Conservation (phyloP, 1,140 invertebrate species). For the Lithobius niger region DNA sequence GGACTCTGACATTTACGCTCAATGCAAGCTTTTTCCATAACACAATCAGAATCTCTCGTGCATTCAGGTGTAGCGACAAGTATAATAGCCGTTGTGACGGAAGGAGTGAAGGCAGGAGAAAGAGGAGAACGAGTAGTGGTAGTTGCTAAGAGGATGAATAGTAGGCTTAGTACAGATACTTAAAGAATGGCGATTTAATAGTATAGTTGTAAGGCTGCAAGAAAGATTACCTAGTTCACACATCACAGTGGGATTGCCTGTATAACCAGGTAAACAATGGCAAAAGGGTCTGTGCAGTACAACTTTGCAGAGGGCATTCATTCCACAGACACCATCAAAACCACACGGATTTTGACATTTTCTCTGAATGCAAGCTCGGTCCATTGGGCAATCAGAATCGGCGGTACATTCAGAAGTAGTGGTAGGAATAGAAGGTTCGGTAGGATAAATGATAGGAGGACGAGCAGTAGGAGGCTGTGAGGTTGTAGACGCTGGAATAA, state of each 20-base stretch:
- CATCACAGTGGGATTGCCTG: constrained; percentile 67
- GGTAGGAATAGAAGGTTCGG: constrained; percentile 12
- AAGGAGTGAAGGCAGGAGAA: neutral
- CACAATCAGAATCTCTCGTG: constrained; percentile 63
- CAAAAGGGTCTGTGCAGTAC: constrained; percentile 45
- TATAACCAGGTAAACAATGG: constrained; percentile 60
- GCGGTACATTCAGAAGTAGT: constrained; percentile 37
- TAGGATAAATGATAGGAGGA: constrained; percentile 16
- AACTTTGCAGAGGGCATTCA: constrained; percentile 52
- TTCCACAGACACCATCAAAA: constrained; percentile 41
- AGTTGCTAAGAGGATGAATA: neutral
- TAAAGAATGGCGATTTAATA: neutral
- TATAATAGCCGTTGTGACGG: neutral
- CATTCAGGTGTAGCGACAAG: constrained; percentile 41
- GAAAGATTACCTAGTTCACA: constrained; percentile 35
- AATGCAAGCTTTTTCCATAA: constrained; percentile 69
- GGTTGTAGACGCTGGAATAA: neutral
- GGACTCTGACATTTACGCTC: constrained; percentile 69
- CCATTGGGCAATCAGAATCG: constrained; percentile 57
- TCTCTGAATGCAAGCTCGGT: constrained; percentile 52
- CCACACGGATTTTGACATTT: constrained; percentile 66
- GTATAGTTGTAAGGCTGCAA: neutral
- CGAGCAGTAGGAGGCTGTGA: constrained; percentile 12
- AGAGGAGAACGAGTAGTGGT: neutral
- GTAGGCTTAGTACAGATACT: neutral